Evolutionary conservation across 2,797 vertebrate species (phyloP), one percentile per base, ranked within the genome.

Genomic region (Esox masquinongy): DNA sequence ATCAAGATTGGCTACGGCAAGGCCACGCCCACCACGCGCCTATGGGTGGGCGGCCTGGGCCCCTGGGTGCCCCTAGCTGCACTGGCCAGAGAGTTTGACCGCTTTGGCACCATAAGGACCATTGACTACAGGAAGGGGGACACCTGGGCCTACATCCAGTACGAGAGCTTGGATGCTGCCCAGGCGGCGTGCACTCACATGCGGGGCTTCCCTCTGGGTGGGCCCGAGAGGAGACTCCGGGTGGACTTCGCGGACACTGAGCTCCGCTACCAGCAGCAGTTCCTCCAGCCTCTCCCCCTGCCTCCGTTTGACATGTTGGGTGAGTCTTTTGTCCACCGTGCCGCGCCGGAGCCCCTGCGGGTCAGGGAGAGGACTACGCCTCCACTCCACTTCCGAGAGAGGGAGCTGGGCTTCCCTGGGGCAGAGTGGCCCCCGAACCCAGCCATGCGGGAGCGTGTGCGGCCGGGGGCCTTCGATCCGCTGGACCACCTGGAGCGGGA

Each of bases 1-100:
- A 97, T 99, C 77, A 99, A 99, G 88, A 99, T 99, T 12, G 98
- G 98, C 29, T 99, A 99, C 19, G 98, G 98, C 19, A 99, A 99
- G 91, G 97, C 97, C 36, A 99, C 96, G 8, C 98, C 97, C 1
- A 97, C 97, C 17, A 99, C 97, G 0, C 94, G 98, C 70, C 92
- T 99, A 7, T 99, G 98, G 98, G 98, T 99, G 66, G 98, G 98
- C 0, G 98, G 98, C 34, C 92, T 99, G 0, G 98, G 98, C 77
- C 97, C 95, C 1, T 99, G 98, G 98, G 97, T 98, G 74, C 97
- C 98, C 1, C 81, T 99, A 12, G 96, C 97, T 0, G 97, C 97
- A 1, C 87, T 99, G 72, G 98, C 98, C 39, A 93, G 98, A 86
- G 98, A 99, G 78, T 99, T 99, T 90, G 98, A 99, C 83, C 96